Conservation (phyloP, 2,888 invertebrate genomes). For the Agrochola lychnidis region DNA sequence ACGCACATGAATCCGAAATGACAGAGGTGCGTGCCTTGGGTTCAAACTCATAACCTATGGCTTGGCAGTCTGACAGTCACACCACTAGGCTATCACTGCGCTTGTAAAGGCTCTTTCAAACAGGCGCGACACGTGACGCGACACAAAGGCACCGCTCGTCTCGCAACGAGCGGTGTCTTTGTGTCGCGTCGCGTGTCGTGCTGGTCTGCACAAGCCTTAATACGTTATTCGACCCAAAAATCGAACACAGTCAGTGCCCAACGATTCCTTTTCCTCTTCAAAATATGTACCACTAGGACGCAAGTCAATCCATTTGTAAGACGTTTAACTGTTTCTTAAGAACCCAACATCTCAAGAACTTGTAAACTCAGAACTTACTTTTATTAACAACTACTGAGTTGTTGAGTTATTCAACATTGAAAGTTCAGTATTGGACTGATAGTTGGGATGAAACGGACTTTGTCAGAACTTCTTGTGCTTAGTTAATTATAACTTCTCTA, state of each 20-base stretch:
- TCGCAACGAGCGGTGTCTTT: no score
- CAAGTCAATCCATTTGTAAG: neutral
- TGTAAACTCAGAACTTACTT: constrained; percentile 10
- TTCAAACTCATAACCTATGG: no score
- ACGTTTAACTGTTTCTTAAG: constrained; percentile 5
- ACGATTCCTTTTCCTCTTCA: neutral
- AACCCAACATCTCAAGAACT: constrained; percentile 18
- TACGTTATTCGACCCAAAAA: no score
- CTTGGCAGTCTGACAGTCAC: no score
- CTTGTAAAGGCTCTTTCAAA: no score
- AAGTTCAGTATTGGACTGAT: constrained; percentile 21
- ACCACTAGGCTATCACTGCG: no score
- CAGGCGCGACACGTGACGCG: no score
- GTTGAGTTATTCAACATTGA: constrained; percentile 13
- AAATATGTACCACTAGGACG: neutral
- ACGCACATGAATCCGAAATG: no score
- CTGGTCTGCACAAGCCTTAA: no score
- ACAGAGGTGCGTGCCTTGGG: no score
- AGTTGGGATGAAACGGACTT: constrained; percentile 12
- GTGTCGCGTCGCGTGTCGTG: no score
- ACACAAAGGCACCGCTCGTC: no score
- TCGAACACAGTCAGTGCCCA: neutral
- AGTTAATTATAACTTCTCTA: constrained; percentile 14
- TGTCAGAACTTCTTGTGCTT: neutral
- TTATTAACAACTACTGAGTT: constrained; percentile 13